Conservation (phyloP, 2,888 invertebrate species). For the Sturmia bella region DNA sequence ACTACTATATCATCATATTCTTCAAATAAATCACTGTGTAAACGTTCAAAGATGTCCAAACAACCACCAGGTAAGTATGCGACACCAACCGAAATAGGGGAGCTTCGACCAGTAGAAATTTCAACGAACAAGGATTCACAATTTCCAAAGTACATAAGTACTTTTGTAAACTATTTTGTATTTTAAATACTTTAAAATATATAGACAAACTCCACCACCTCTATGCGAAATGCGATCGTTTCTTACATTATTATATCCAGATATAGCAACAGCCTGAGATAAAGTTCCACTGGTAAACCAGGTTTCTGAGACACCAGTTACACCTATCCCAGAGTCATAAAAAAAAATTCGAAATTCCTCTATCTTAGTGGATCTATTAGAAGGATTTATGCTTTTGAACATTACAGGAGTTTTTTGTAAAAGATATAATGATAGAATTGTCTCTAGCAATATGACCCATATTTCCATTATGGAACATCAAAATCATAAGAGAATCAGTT, state of each 20-base stretch:
- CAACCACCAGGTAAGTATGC: neutral
- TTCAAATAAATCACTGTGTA: no score
- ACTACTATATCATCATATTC: neutral
- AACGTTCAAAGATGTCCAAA: constrained; percentile 10
- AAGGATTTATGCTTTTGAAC: constrained; percentile 13
- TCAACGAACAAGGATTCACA: constrained; percentile 18
- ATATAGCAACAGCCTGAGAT: neutral
- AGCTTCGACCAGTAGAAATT: neutral
- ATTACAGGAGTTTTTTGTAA: neutral
- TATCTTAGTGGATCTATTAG: constrained; percentile 1
- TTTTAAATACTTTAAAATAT: constrained; percentile 2
- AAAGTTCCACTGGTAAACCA: neutral
- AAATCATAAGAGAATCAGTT: neutral
- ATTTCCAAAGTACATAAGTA: neutral
- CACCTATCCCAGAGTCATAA: neutral
- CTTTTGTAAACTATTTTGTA: constrained; percentile 2
- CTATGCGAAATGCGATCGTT: neutral
- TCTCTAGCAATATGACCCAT: neutral
- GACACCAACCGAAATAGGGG: neutral
- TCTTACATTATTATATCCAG: constrained; percentile 11
- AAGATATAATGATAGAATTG: neutral
- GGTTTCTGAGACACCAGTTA: neutral
- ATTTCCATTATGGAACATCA: constrained; percentile 5
- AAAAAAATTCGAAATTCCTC: neutral
- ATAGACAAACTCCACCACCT: constrained; percentile 17